These are phyloP conservation scores for Porites cylindrica DNA, from an alignment of 92 coral and sea anemone species.

Conservation along the genomic window DNA sequence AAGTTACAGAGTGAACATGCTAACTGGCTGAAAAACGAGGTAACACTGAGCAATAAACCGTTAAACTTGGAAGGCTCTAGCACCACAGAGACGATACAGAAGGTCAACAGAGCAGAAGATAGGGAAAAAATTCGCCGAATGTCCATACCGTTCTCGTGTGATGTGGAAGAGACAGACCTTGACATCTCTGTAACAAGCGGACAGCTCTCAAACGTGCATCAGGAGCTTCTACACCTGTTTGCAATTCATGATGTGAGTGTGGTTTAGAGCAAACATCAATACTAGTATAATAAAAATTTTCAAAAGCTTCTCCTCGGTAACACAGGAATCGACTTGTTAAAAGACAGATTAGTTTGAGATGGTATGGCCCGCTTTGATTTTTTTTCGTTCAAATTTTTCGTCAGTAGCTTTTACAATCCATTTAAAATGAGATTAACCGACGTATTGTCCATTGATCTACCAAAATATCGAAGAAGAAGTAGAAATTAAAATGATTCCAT, in stretches of 20 bases:
- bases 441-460: too few relatives aligned
- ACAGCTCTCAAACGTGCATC: slow-evolving; percentile 83
- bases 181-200: slow-evolving; percentile 74
- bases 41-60: not conserved
- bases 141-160: slow-evolving; percentile 78
- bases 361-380: too few relatives aligned
- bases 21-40: slow-evolving; percentile 44
- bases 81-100: slow-evolving; percentile 55
- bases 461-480: too few relatives aligned
- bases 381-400: too few relatives aligned
- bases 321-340: too few relatives aligned
- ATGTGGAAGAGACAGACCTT: slow-evolving; percentile 66
- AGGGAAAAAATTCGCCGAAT: slow-evolving; percentile 81
- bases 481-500: too few relatives aligned
- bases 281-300: too few relatives aligned
- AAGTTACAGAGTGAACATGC: slow-evolving; percentile 63
- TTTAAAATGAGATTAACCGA: too few relatives aligned
- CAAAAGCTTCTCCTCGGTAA: too few relatives aligned
- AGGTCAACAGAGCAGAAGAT: slow-evolving; percentile 88
- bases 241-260: slow-evolving; percentile 91
- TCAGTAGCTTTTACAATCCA: too few relatives aligned
- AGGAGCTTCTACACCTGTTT: slow-evolving; percentile 91
- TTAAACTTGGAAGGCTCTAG: slow-evolving; percentile 21
- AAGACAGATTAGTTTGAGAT: too few relatives aligned
- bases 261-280: not conserved